Evolutionary conservation across 2,888 invertebrate species (phyloP), one percentile per base, ranked within the genome.

Genomic region (Phengaris alcon): DNA sequence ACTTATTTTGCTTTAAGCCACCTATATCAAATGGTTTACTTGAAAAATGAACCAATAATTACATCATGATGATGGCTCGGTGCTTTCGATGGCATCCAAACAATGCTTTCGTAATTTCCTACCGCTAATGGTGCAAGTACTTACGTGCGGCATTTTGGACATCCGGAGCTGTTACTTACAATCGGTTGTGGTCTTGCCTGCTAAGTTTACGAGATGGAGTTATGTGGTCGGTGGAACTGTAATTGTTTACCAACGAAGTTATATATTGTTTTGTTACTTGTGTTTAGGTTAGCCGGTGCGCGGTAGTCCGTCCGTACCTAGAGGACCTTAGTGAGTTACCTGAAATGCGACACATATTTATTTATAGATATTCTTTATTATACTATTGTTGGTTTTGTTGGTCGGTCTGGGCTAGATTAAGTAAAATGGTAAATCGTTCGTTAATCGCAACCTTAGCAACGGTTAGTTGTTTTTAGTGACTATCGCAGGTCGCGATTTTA

Each of bases 121-220:
- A 64, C 35, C 64, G 35, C 9, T 12, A 12, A 68, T 46, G 68
- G 72, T 72, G 70, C 70, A 48, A 70, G 72, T 72, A 72, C 72
- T 72, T 72, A 72, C 54, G 54, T 64, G 64, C 64, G 72, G 54
- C 72, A 54, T 52, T 54, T 35, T 13, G 70, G 87, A 87, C 91
- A 93, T 93, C 93, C 90, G 89, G 94, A 93, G 93, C 86, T 86
- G 93, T 93, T 93, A 94, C 93, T 93, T 93, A 93, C 91, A 93
- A 93, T 93, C 90, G 93, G 94, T 94, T 94, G 93, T 94, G 94
- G 93, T 94, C 94, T 94, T 94, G 94, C 94, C 93, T 93, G 92
- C 92, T 93, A 94, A 92, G 93, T 93, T 92, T 88, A 91, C 89
- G 85, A 90, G 90, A 90, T 88, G 87, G 86, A 89, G 87, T 89